A percentile compares a stretch with the other conserved stretches of the same genome.
Conservation (phyloP, 2,797 vertebrate species). For the Periophthalmus magnuspinnatus region DNA sequence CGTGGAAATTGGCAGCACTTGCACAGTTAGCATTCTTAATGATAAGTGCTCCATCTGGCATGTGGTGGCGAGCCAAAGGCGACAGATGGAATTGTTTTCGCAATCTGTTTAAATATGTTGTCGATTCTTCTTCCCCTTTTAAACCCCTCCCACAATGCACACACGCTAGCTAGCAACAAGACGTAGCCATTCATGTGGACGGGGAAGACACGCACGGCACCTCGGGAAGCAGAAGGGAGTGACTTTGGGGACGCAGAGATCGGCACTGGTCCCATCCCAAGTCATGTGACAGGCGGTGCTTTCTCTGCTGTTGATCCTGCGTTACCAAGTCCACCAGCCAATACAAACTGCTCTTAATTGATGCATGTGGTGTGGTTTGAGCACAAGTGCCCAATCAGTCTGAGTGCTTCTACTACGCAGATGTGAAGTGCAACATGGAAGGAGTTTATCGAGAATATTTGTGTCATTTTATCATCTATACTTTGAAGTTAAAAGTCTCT, state of each 20-base stretch:
- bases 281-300: background rate
- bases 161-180: slow-evolving; percentile 34
- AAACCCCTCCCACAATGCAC: slow-evolving; percentile 41
- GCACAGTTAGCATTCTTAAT: slow-evolving; percentile 75
- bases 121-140: slow-evolving; percentile 75
- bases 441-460: background rate
- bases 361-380: background rate
- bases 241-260: slow-evolving; percentile 1
- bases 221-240: background rate
- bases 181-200: slow-evolving; percentile 46
- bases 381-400: no score
- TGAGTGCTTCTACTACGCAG: background rate
- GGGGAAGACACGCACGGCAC: background rate
- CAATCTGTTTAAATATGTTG: slow-evolving; percentile 83
- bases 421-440: background rate
- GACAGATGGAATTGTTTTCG: slow-evolving; percentile 84
- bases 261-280: background rate
- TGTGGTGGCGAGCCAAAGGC: slow-evolving; percentile 68
- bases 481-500: background rate
- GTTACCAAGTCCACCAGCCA: background rate
- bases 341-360: slow-evolving; percentile 1
- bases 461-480: background rate
- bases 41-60: slow-evolving; percentile 78
- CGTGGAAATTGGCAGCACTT: slow-evolving; percentile 66
- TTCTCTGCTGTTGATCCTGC: no score